phyloP scores from a whole-genome alignment of 2,888 invertebrate species.

The Lithosia quadra region DNA sequence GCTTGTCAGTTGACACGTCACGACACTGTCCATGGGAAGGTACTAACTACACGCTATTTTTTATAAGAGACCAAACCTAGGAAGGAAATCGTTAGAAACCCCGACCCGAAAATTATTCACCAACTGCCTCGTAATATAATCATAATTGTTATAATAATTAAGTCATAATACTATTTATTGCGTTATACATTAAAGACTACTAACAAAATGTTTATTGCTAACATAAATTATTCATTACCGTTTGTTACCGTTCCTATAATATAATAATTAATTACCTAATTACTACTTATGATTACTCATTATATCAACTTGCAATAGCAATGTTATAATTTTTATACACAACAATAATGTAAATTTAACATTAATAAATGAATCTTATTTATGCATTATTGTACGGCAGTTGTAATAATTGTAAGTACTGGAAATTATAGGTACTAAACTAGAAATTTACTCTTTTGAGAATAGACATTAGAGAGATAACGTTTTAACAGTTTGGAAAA shows the following conservation, averaged over 20 bases:
- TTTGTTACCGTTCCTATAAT: not conserved
- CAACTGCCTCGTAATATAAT: too few species aligned
- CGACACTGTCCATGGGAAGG: too few species aligned
- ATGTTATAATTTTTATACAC: conserved; percentile 1
- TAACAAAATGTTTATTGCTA: not conserved
- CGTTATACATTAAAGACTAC: too few species aligned
- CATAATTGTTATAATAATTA: not conserved
- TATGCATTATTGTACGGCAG: not conserved
- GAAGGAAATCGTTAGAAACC: not conserved
- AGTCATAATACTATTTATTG: not conserved
- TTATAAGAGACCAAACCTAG: not conserved
- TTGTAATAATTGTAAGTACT: too few species aligned
- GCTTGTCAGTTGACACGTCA: too few species aligned
- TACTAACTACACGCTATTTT: not conserved
- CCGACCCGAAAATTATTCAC: not conserved
- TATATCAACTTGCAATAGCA: not conserved
- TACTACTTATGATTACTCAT: not conserved
- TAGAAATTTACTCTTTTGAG: too few species aligned
- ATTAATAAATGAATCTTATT: conserved; percentile 4
- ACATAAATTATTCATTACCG: not conserved
- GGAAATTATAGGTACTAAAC: too few species aligned
- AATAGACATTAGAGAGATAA: too few species aligned
- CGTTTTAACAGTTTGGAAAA: too few species aligned
- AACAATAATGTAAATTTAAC: not conserved
- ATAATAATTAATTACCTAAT: not conserved